These are phyloP conservation scores for Lithobates pipiens DNA, from an alignment of 2,797 vertebrate genomes.

Conservation along the genomic window DNA sequence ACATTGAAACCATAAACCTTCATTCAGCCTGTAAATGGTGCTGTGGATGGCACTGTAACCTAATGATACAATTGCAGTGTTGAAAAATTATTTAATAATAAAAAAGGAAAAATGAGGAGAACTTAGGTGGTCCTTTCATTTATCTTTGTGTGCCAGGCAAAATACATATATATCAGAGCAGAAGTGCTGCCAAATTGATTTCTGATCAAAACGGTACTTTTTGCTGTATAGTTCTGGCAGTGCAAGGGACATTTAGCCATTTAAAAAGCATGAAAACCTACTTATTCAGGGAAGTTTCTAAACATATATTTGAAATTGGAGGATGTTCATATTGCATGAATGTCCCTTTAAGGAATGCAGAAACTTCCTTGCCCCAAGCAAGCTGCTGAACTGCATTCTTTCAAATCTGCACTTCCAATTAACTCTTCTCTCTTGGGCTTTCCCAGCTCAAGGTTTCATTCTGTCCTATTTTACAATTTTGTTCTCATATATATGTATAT, in stretches of 20 bases:
- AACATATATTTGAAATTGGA: not conserved
- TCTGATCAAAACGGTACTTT: too few species aligned
- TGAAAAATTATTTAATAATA: too few species aligned
- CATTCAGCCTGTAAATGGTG: too few species aligned
- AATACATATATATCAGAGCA: too few species aligned
- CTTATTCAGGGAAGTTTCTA: not conserved
- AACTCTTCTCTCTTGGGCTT: slow-evolving; percentile 41
- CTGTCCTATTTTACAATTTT: slow-evolving; percentile 27
- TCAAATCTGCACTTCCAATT: slow-evolving; percentile 35
- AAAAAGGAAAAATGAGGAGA: too few species aligned
- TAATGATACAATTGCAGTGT: too few species aligned
- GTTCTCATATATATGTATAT: slow-evolving; percentile 12
- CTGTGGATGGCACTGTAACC: too few species aligned
- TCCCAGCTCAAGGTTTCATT: slow-evolving; percentile 44
- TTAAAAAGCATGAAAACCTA: not conserved
- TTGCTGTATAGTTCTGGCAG: too few species aligned
- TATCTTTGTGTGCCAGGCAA: too few species aligned
- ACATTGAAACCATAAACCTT: too few species aligned
- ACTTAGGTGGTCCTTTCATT: too few species aligned
- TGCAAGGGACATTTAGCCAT: not conserved
- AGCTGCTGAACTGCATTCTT: slow-evolving; percentile 40
- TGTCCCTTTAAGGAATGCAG: slow-evolving; percentile 35
- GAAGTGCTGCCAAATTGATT: too few species aligned
- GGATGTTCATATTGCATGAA: not conserved
- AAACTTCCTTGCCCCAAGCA: slow-evolving; percentile 26